A percentile compares a stretch with the other conserved stretches of the same genome.
These are phyloP conservation scores for Crepidodera aurea DNA, from an alignment of 2,888 invertebrate species.

Conservation along the genomic window DNA sequence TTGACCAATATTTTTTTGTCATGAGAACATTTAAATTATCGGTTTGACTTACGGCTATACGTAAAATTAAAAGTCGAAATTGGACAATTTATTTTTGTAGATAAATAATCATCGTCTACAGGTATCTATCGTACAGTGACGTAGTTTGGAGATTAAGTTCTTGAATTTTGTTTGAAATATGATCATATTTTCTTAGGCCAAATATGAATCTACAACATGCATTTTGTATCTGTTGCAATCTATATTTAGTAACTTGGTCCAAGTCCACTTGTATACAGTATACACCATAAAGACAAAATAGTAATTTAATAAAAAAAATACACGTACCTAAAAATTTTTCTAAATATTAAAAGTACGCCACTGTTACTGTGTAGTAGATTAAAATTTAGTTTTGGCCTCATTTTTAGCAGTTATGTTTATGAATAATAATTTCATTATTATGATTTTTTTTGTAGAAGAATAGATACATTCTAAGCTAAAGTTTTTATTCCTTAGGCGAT, in stretches of 20 bases:
- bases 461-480: background rate
- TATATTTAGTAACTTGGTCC: too few relatives aligned
- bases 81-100: constrained; percentile 1
- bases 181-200: too few relatives aligned
- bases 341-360: background rate
- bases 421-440: background rate
- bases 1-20: constrained; percentile 15
- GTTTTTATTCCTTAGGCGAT: background rate
- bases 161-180: too few relatives aligned
- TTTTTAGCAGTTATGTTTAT: background rate
- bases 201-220: too few relatives aligned
- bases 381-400: background rate
- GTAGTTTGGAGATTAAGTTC: too few relatives aligned
- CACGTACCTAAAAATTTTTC: too few relatives aligned
- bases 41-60: constrained; percentile 5
- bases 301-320: too few relatives aligned
- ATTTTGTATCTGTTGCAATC: too few relatives aligned
- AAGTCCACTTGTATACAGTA: too few relatives aligned
- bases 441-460: background rate
- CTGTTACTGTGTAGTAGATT: background rate
- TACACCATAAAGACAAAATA: too few relatives aligned
- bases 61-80: constrained; percentile 10
- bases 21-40: background rate
- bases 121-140: too few relatives aligned
- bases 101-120: background rate